Percentiles rank a stretch among this genome's conserved stretches.
Conservation (phyloP, 2,888 invertebrate species). For the Mythimna impura region DNA sequence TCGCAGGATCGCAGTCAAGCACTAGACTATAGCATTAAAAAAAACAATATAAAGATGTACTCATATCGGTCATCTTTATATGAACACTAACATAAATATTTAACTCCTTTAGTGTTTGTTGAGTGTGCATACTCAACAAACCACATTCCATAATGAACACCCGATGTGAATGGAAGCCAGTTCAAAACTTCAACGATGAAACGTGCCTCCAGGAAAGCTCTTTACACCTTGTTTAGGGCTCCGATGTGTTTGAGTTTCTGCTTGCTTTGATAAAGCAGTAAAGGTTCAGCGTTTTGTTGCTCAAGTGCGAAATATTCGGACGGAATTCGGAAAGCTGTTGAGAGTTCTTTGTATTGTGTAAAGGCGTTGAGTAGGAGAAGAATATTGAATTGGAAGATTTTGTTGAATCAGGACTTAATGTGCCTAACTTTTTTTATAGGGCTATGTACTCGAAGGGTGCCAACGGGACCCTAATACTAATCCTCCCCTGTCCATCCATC, state of each 20-base stretch:
- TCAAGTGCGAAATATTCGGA: conserved; percentile 23
- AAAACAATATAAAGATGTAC: too few relatives aligned
- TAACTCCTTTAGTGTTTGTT: too few relatives aligned
- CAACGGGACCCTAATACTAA: too few relatives aligned
- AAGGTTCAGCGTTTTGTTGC: conserved; percentile 22
- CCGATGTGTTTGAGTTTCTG: conserved; percentile 32
- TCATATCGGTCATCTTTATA: too few relatives aligned
- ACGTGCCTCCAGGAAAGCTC: conserved; percentile 21
- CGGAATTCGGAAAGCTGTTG: not conserved
- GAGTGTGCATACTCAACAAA: not conserved
- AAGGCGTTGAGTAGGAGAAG: not conserved
- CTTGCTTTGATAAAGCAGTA: conserved; percentile 32
- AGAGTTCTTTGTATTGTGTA: not conserved
- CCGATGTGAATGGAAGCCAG: not conserved
- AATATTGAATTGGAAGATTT: not conserved
- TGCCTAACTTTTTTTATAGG: too few relatives aligned
- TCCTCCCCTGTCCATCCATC: too few relatives aligned
- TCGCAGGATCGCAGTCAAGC: too few relatives aligned
- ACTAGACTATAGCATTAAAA: too few relatives aligned
- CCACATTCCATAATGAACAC: not conserved
- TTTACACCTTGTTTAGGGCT: conserved; percentile 5
- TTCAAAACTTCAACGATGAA: conserved; percentile 25
- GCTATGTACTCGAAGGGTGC: too few relatives aligned
- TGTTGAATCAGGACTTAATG: not conserved
- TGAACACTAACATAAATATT: not conserved